phyloP scores from a whole-genome alignment of 2,113 vertebrate genomes.

The Cavia aperea region DNA sequence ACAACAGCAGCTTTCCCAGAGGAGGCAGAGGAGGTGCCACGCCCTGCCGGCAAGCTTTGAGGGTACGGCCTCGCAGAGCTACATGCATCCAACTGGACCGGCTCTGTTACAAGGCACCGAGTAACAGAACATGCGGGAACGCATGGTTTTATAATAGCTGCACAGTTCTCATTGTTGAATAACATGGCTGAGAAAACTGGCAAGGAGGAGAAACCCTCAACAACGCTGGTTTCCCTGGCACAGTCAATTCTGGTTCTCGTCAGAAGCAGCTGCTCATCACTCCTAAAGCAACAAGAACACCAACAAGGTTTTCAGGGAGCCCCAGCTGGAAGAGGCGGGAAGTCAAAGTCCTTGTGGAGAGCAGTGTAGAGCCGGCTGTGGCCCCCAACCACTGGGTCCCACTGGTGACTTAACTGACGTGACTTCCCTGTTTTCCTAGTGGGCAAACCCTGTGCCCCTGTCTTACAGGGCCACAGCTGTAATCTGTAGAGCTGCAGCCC shows the following conservation, averaged over 20 bases:
- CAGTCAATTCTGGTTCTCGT: conserved; percentile 18
- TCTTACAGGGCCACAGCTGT: background rate
- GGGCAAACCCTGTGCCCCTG: background rate
- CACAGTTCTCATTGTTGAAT: conserved; percentile 24
- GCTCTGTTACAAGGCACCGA: conserved; percentile 48
- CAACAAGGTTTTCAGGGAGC: background rate
- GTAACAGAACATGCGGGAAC: conserved; percentile 46
- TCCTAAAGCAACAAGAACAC: background rate
- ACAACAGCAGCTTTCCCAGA: conserved; percentile 1
- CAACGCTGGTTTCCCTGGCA: conserved; percentile 22
- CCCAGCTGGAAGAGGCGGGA: background rate
- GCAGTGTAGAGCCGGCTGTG: background rate
- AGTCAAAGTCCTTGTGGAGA: background rate
- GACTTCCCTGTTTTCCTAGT: background rate
- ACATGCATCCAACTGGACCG: background rate
- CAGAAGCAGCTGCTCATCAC: background rate
- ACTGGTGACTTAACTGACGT: background rate
- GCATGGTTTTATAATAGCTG: conserved; percentile 43
- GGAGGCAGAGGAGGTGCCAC: background rate
- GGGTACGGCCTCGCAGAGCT: no score
- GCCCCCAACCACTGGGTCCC: background rate
- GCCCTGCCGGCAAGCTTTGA: no score
- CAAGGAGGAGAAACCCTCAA: background rate
- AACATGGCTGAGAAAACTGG: background rate
- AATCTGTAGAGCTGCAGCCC: background rate